Evolutionary conservation across 2,888 invertebrate genomes (phyloP).

Genomic region (Microchrysa polita): DNA sequence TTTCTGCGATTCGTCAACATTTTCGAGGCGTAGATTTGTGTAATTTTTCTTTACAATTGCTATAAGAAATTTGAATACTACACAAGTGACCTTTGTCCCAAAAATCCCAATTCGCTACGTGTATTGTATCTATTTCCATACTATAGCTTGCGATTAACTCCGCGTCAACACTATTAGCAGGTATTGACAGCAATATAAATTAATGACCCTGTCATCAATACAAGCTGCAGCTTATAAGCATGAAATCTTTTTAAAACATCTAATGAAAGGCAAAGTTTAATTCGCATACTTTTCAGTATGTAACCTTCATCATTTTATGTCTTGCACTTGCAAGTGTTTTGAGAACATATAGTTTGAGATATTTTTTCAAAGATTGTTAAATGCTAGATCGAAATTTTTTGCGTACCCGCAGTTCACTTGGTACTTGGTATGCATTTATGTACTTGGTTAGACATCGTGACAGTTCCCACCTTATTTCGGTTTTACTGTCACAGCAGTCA

Average conservation of each 20-base stretch:
- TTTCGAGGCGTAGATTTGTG: too few species aligned
- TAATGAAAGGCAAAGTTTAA: too few species aligned
- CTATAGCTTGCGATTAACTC: neutral
- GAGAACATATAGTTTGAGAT: neutral
- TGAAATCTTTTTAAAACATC: neutral
- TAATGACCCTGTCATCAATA: neutral
- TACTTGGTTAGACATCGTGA: slow-evolving; percentile 15
- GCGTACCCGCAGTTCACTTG: neutral
- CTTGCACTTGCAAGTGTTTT: neutral
- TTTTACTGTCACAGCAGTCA: slow-evolving; percentile 1
- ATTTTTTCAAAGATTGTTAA: neutral
- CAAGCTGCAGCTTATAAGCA: neutral
- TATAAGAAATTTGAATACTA: too few species aligned
- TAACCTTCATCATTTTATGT: neutral
- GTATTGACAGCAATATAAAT: neutral
- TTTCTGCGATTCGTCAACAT: too few species aligned
- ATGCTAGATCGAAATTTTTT: neutral
- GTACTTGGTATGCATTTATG: too few species aligned
- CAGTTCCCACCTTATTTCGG: slow-evolving; percentile 31
- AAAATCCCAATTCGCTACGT: too few species aligned
- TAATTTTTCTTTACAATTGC: too few species aligned
- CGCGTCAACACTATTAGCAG: neutral
- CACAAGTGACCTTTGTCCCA: too few species aligned
- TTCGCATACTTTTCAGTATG: too few species aligned
- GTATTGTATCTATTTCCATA: too few species aligned